Evolutionary conservation across 2,888 invertebrate genomes (phyloP), one percentile per base, ranked within the genome.

Genomic region (Cheilosia vernalis): DNA sequence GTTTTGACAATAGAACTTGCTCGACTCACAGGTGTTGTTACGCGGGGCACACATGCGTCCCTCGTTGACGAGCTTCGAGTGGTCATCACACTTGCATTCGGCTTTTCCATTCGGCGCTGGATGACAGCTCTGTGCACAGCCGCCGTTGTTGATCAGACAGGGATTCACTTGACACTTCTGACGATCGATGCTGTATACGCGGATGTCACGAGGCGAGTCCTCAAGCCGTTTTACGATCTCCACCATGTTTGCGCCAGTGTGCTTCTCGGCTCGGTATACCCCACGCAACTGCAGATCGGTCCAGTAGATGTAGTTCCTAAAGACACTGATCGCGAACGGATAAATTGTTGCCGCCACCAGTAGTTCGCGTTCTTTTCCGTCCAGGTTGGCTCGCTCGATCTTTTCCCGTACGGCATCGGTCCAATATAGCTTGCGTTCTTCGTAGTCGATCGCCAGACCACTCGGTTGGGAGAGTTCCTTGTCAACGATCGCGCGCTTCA

Each of bases 221-320:
- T 98, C 98, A 33, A 99, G 93, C 2, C 98, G 94, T 89, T 98
- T 97, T 0, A 98, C 98, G 94, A 99, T 96, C 90, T 98, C 98
- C 2, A 97, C 94, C 95, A 98, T 97, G 89, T 97, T 97, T 3
- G 97, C 97, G 0, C 99, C 99, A 0, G 99, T 99, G 89, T 98
- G 97, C 90, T 99, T 99, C 90, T 99, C 98, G 0, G 99, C 98
- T 53, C 99, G 94, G 90, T 98, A 99, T 0, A 99, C 98, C 1
- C 98, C 98, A 69, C 98, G 94, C 4, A 98, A 91, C 90, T 98
- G 98, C 78, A 98, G 93, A 92, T 98, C 98, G 0, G 98, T 98
- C 98, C 98, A 99, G 92, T 98, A 99, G 70, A 99, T 98, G 90
- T 97, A 97, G 90, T 97, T 95, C 24, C 96, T 94, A 91, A 95